phyloP scores from a whole-genome alignment of 2,113 vertebrate genomes.

The Seriola dumerili region DNA sequence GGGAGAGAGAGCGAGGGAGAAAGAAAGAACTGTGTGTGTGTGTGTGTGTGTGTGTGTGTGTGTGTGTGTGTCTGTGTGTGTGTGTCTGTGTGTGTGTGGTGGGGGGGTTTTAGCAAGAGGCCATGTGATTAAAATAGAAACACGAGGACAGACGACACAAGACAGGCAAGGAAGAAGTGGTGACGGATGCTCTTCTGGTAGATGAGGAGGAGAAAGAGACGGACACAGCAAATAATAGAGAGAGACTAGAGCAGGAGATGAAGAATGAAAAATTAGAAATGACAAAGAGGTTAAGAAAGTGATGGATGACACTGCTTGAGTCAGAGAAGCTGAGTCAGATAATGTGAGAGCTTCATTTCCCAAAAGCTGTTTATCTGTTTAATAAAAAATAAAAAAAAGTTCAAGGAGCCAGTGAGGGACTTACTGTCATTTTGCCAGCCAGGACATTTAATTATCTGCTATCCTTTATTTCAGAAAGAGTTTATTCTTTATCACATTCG shows the following conservation, averaged over 20 bases:
- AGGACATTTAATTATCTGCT: slow-evolving; percentile 11
- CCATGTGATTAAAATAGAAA: slow-evolving; percentile 34
- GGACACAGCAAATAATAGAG: slow-evolving; percentile 14
- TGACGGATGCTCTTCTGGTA: slow-evolving; percentile 31
- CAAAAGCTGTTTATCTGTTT: slow-evolving; percentile 1
- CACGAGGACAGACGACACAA: slow-evolving; percentile 26
- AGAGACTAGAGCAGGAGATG: slow-evolving; percentile 23
- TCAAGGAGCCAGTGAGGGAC: neutral
- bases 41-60: too few species aligned
- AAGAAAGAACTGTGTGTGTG: neutral
- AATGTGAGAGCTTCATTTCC: neutral
- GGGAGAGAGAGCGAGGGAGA: neutral
- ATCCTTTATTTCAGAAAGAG: neutral
- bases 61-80: too few species aligned
- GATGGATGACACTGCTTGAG: neutral
- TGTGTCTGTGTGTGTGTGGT: too few species aligned
- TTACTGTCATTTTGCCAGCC: neutral
- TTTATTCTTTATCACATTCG: neutral
- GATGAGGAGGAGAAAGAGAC: neutral
- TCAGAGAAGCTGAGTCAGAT: slow-evolving; percentile 7
- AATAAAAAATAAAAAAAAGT: neutral
- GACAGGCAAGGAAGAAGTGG: slow-evolving; percentile 11
- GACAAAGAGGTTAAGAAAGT: neutral
- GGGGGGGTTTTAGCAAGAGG: slow-evolving; percentile 8
- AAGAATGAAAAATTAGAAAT: slow-evolving; percentile 30